Conservation (phyloP, 1,140 invertebrate genomes). For the Popillia japonica region DNA sequence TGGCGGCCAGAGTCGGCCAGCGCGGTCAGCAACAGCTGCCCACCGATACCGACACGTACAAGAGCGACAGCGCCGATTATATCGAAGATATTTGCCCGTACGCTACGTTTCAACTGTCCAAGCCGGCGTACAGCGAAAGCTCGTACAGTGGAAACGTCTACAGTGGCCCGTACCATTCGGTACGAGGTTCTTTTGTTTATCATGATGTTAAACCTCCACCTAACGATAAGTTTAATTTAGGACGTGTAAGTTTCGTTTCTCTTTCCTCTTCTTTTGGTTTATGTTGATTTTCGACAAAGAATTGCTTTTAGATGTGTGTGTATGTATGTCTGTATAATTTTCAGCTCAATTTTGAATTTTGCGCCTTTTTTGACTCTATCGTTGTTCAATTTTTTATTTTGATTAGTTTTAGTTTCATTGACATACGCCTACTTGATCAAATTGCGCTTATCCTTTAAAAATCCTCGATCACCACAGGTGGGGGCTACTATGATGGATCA, state of each 20-base stretch:
- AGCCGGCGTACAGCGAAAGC: constrained; percentile 85
- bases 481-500: too few relatives aligned
- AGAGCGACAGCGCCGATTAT: constrained; percentile 69
- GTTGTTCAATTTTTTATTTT: not conserved
- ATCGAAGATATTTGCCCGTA: constrained; percentile 92
- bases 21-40: constrained; percentile 57
- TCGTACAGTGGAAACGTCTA: constrained; percentile 89
- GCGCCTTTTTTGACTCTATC: not conserved
- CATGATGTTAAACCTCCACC: constrained; percentile 77
- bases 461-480: too few relatives aligned
- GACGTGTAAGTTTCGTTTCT: constrained; percentile 62
- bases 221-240: constrained; percentile 68
- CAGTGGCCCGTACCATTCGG: constrained; percentile 83
- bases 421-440: not conserved
- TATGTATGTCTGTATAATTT: too few relatives aligned
- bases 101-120: constrained; percentile 88
- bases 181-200: constrained; percentile 88
- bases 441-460: too few relatives aligned
- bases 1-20: constrained; percentile 64
- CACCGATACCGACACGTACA: constrained; percentile 54
- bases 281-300: not conserved
- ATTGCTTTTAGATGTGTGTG: too few relatives aligned
- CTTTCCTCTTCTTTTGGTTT: constrained; percentile 36
- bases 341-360: not conserved
- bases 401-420: not conserved